A percentile compares a stretch with the other conserved stretches of the same genome.
Conservation (phyloP, 1,140 invertebrate species). For the Araneus ventricosus region DNA sequence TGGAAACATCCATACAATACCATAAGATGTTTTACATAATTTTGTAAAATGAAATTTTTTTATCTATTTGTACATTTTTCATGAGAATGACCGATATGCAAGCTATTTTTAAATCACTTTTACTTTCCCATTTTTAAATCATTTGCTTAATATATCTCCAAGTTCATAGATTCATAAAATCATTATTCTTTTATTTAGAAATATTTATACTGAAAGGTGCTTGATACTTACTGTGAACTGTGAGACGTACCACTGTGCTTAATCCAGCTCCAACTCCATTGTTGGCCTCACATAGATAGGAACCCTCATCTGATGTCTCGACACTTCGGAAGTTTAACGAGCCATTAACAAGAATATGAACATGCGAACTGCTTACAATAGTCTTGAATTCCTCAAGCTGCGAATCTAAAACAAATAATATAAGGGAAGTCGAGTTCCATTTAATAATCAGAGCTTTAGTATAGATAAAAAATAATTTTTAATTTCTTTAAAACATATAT, state of each 20-base stretch:
- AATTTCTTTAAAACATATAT: too few species aligned
- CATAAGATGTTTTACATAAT: too few species aligned
- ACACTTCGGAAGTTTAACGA: conserved; percentile 76
- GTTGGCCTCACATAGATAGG: conserved; percentile 82
- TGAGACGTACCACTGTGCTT: conserved; percentile 75
- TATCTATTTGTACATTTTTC: too few species aligned
- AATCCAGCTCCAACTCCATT: conserved; percentile 81
- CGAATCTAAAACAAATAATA: conserved; percentile 15
- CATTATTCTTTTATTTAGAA: too few species aligned
- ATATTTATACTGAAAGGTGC: background rate
- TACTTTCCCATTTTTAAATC: too few species aligned
- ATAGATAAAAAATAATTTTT: too few species aligned
- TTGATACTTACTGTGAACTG: conserved; percentile 71
- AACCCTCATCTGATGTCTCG: conserved; percentile 77
- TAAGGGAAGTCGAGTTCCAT: background rate
- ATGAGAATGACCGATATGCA: too few species aligned
- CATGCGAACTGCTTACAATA: conserved; percentile 77
- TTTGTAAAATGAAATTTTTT: too few species aligned
- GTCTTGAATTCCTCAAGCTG: conserved; percentile 55
- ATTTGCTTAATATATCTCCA: too few species aligned
- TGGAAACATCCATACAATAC: too few species aligned
- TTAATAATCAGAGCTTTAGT: background rate
- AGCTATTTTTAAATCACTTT: too few species aligned
- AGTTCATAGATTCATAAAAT: too few species aligned
- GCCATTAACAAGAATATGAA: conserved; percentile 78